A percentile compares a stretch with the other conserved stretches of the same genome.
These are phyloP conservation scores for Gryllus longicercus DNA, from an alignment of 2,888 invertebrate species.

Conservation along the genomic window DNA sequence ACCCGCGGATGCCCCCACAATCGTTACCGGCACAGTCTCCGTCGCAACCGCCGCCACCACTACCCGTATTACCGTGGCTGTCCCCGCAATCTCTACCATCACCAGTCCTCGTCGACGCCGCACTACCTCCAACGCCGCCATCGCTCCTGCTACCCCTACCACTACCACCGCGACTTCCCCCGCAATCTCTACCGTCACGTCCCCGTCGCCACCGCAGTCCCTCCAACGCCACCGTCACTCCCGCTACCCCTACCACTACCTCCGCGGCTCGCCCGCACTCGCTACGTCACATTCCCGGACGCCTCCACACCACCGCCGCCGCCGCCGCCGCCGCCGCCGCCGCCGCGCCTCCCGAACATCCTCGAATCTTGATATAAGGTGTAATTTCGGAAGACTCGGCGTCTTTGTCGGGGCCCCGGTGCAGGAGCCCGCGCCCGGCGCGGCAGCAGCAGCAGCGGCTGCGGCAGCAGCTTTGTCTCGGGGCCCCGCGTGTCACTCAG, in stretches of 20 bases:
- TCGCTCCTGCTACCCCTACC: neutral
- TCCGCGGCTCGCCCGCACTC: too few species aligned
- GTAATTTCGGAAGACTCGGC: constrained; percentile 9
- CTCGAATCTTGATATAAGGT: constrained; percentile 7
- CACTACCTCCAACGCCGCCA: too few species aligned
- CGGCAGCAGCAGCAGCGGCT: neutral
- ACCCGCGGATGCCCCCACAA: too few species aligned
- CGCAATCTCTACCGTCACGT: neutral
- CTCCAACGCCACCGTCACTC: too few species aligned
- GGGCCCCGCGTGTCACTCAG: neutral
- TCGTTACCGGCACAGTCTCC: too few species aligned
- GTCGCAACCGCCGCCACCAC: too few species aligned
- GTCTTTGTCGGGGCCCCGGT: neutral
- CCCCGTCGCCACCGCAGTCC: too few species aligned
- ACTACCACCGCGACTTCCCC: neutral
- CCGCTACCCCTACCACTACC: neutral
- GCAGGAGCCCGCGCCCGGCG: neutral
- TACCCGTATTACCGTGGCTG: too few species aligned
- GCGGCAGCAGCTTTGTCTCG: neutral
- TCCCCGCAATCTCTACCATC: neutral
- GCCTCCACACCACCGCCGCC: neutral
- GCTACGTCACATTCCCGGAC: too few species aligned
- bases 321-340: neutral
- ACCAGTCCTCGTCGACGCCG: too few species aligned
- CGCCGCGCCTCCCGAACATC: neutral